Percentiles rank a stretch among this genome's conserved stretches.
phyloP scores from a whole-genome alignment of 2,797 vertebrate species.

The Podarcis siculus region DNA sequence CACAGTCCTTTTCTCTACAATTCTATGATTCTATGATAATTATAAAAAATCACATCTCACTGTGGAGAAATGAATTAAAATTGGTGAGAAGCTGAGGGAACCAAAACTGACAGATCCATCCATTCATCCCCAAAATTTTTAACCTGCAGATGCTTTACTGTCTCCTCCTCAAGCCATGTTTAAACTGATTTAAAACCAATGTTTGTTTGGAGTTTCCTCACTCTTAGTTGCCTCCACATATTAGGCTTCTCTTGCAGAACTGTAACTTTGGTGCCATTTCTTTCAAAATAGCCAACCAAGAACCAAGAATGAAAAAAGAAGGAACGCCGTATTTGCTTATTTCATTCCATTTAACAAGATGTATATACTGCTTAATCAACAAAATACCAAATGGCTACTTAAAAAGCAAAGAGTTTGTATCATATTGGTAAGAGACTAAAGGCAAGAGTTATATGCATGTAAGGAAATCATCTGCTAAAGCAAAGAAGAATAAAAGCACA shows the following conservation, averaged over 20 bases:
- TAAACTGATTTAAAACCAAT: background rate
- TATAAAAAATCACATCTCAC: no score
- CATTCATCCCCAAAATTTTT: no score
- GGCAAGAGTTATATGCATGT: background rate
- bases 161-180: background rate
- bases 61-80: no score
- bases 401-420: background rate
- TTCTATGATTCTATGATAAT: no score
- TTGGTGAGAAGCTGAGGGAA: no score
- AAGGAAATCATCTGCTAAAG: background rate
- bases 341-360: no score
- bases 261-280: background rate
- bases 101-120: no score
- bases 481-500: background rate
- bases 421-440: background rate
- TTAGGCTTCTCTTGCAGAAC: conserved; percentile 13
- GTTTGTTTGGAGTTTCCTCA: background rate
- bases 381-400: background rate
- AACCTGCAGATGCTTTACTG: no score
- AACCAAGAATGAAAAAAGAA: background rate
- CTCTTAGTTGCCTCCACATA: background rate
- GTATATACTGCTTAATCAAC: background rate
- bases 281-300: background rate
- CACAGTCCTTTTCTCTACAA: no score
- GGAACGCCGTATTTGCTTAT: background rate